Base-by-base conservation (phyloP, 1,140 invertebrate species). In the Aphidius ervi region DNA sequence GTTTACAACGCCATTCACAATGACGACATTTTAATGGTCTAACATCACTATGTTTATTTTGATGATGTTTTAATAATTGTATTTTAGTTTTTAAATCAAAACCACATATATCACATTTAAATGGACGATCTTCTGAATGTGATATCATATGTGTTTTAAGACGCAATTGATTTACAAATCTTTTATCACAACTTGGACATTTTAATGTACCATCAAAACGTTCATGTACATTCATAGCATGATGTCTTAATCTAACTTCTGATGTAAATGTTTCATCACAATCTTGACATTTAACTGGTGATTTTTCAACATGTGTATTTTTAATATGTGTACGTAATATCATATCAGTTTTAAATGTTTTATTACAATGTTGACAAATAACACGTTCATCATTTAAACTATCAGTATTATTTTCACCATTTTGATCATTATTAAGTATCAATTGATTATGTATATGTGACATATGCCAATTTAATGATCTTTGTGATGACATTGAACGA, bases 71-170 rank as follows among this genome's bases (percentile, higher is more conserved):
- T 7, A 79, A 73, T 52, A 79, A 50, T n/a, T 80, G 78, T 47
- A 80, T 79, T 46, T 79, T 79, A 0, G 78, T 80, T n/a, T 80
- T 80, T 0, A 80, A 59, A 65, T 76, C 78, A 46, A 80, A 80
- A 1, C 75, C 76, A 47, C 78, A 79, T 7, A 75, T 68, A 41
- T 80, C 76, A 39, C 78, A 80, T 0, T 71, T 70, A 16, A 71
- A 76, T 0, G 78, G 78, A 4, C 78, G 68, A 37, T 78, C 77
- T 37, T 80, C 76, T 2, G 78, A 80, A 63, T 80, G 78, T 4
- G 78, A 76, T 47, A 79, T 78, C 77, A 80, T 77, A 40, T 80
- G 78, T 9, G 78, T 80, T 47, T 80, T 80, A 0, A 80, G 63
- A 9, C 78, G 64, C 3, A 80, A 62, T n/a, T 78, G 76, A 65